These are phyloP conservation scores for Pentalonia nigronervosa DNA, from an alignment of 1,140 invertebrate species.

Conservation along the genomic window DNA sequence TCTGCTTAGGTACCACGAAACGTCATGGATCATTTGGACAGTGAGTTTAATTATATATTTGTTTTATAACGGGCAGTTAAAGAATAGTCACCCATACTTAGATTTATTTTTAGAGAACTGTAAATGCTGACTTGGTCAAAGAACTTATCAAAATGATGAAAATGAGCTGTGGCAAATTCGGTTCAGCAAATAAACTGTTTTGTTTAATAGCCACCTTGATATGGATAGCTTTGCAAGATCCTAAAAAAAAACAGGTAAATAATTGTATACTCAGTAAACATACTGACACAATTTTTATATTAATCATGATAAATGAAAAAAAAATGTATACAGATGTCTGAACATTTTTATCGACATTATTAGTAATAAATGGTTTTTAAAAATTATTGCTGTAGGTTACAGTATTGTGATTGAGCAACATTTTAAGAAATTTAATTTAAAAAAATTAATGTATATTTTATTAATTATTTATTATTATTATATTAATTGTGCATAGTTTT, in stretches of 20 bases:
- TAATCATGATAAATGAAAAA: too few species aligned
- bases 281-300: not conserved
- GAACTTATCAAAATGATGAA: constrained; percentile 53
- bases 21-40: constrained; percentile 60
- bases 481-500: too few species aligned
- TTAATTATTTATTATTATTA: too few species aligned
- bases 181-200: constrained; percentile 28
- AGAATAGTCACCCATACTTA: not conserved
- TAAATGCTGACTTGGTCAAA: constrained; percentile 30
- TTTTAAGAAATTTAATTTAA: too few species aligned
- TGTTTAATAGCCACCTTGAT: constrained; percentile 46
- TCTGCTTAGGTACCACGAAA: constrained; percentile 64
- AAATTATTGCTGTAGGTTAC: not conserved
- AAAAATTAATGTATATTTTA: too few species aligned
- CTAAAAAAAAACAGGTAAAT: constrained; percentile 29
- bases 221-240: constrained; percentile 47
- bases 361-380: not conserved
- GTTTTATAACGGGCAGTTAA: not conserved
- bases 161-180: constrained; percentile 41
- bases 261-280: not conserved
- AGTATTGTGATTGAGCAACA: too few species aligned
- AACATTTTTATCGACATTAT: not conserved
- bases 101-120: not conserved
- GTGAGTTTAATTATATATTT: constrained; percentile 56
- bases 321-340: not conserved